phyloP scores from a whole-genome alignment of 2,797 vertebrate species.

The Poeciliopsis paucimaculata region DNA sequence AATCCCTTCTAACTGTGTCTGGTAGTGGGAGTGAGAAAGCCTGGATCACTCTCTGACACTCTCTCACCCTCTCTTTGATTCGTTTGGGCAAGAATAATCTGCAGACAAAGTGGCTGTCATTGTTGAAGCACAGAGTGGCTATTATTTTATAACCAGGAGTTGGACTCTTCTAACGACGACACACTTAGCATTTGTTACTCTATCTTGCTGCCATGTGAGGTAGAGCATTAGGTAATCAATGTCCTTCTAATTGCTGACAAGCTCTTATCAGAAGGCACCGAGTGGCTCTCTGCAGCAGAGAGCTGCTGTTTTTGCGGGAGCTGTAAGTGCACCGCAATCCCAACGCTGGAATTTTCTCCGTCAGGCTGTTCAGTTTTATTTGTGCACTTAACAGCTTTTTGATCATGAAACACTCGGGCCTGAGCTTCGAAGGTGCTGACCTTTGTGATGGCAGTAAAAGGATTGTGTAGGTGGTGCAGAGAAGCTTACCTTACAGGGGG shows the following conservation, averaged over 20 bases:
- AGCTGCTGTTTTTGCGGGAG: neutral
- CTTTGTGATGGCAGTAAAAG: constrained; percentile 56
- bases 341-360: neutral
- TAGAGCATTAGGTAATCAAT: neutral
- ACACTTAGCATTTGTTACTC: neutral
- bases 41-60: constrained; percentile 25
- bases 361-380: constrained; percentile 22
- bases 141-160: neutral
- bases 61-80: constrained; percentile 17
- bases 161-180: neutral
- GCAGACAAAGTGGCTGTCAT: constrained; percentile 15
- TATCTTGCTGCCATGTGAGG: neutral
- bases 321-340: neutral
- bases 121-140: neutral
- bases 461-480: constrained; percentile 61
- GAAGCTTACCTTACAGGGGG: constrained; percentile 42
- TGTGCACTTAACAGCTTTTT: constrained; percentile 24
- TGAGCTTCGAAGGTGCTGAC: constrained; percentile 46
- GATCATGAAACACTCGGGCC: constrained; percentile 37
- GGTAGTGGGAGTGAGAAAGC: constrained; percentile 26
- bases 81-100: constrained; percentile 14
- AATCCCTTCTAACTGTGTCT: constrained; percentile 38
- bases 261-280: neutral
- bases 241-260: neutral
- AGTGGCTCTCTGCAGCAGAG: neutral